Evolutionary conservation across 2,797 vertebrate genomes (phyloP).

Genomic region (Poecilia velifera): DNA sequence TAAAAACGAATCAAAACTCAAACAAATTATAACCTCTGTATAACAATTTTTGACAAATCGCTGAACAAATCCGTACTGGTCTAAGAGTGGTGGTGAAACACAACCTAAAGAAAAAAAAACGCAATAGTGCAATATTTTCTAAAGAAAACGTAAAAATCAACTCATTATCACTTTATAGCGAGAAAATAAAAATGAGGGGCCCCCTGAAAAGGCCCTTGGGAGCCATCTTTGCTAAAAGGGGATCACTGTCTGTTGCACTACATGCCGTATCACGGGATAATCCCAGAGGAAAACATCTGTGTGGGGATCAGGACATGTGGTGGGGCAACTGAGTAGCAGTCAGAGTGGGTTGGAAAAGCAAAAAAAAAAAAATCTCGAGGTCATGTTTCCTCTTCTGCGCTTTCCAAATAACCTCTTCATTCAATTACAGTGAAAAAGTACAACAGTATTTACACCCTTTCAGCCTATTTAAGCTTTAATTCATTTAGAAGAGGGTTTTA

Average conservation of each 20-base stretch:
- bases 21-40: conserved; percentile 7
- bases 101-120: conserved; percentile 12
- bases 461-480: not conserved
- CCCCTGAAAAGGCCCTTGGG: conserved; percentile 59
- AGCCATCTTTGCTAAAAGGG: conserved; percentile 53
- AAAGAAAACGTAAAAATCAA: conserved; percentile 51
- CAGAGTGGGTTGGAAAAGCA: conserved; percentile 52
- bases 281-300: conserved; percentile 77
- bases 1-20: conserved; percentile 27
- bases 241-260: conserved; percentile 60
- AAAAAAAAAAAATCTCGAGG: conserved; percentile 18
- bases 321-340: conserved; percentile 54
- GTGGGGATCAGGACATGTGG: conserved; percentile 60
- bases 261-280: conserved; percentile 67
- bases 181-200: conserved; percentile 56
- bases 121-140: conserved; percentile 39
- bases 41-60: conserved; percentile 27
- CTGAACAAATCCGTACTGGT: conserved; percentile 18
- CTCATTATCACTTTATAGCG: conserved; percentile 64
- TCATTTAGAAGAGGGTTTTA: not conserved
- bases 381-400: conserved; percentile 66
- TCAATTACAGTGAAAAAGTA: conserved; percentile 28
- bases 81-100: conserved; percentile 38
- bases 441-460: not conserved
- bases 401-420: conserved; percentile 69